These are phyloP conservation scores for Mechanitis mazaeus DNA, from an alignment of 2,888 invertebrate species.

Conservation along the genomic window DNA sequence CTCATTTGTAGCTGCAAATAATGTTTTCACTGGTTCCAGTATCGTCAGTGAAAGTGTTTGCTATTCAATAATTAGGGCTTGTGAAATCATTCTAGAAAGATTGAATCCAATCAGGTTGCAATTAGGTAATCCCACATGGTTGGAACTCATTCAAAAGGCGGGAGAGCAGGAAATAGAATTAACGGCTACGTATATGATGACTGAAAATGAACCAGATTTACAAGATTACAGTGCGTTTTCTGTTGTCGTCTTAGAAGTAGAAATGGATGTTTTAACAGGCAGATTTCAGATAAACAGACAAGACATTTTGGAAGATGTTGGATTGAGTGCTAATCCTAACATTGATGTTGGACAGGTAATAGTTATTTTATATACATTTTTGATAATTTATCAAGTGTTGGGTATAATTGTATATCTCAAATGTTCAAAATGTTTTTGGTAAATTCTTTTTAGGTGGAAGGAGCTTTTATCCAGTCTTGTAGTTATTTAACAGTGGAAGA, in stretches of 20 bases:
- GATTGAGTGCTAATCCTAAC: constrained; percentile 80
- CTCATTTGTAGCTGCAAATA: constrained; percentile 78
- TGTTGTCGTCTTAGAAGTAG: constrained; percentile 78
- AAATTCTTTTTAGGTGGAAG: constrained; percentile 72
- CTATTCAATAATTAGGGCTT: constrained; percentile 76
- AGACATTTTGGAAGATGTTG: constrained; percentile 82
- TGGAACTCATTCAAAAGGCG: constrained; percentile 75
- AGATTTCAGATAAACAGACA: constrained; percentile 77
- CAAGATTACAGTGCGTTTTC: constrained; percentile 77
- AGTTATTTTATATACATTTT: neutral
- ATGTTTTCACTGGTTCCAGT: constrained; percentile 80
- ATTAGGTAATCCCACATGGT: constrained; percentile 72
- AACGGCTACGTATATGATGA: constrained; percentile 78
- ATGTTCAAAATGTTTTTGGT: no score
- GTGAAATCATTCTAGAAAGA: constrained; percentile 74
- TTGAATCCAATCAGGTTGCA: constrained; percentile 73
- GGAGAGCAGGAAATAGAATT: constrained; percentile 74
- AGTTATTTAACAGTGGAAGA: constrained; percentile 85
- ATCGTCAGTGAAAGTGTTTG: constrained; percentile 79
- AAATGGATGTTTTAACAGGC: constrained; percentile 83
- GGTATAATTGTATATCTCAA: no score
- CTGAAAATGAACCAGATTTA: constrained; percentile 67
- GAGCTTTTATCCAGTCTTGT: constrained; percentile 81
- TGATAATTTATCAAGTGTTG: no score
- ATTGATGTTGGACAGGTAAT: constrained; percentile 81